Evolutionary conservation across 2,888 invertebrate genomes (phyloP), one percentile per base, ranked within the genome.

Genomic region (Napeogenes inachia): DNA sequence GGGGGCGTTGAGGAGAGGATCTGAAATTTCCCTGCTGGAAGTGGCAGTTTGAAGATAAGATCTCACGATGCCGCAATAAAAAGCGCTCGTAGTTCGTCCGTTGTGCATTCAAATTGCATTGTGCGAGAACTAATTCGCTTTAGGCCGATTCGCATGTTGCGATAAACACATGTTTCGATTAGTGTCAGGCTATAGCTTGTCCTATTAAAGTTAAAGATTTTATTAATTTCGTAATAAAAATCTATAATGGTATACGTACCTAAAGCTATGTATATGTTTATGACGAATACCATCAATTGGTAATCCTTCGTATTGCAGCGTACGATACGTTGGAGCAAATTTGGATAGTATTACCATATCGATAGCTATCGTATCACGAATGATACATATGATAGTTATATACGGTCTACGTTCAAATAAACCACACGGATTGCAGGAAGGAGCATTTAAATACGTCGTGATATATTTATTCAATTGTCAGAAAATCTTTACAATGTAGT

Each of bases 71-170:
- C 89, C 88, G 89, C 88, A 90, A 90, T 90, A 90, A 90, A 90
- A 89, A 89, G 88, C 85, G 81, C 83, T 82, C 82, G 88, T 89
- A 88, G 88, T 84, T 87, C 85, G 89, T 88, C 85, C 86, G 89
- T 89, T 89, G 90, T 89, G 89, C 90, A 89, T 89, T 89, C 89
- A 89, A 90, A 90, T 90, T 90, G 90, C 90, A 90, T 90, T 89
- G 89, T 90, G 89, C 89, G 89, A 88, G 87, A 90, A 88, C 89
- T 90, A 89, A 90, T 89, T 89, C 89, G 88, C 87, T 85, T 88
- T 87, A 89, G 88, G 87, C 86, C 82, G 89, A 89, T 89, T 86
- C 87, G 85, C 86, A 84, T 84, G 86, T 87, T 84, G 82, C 89
- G 89, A 89, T 90, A 89, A 89, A 89, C 89, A 89, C 82, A 89